Base-by-base conservation (phyloP, 2,113 vertebrate species). In the Dromaius novaehollandiae region DNA sequence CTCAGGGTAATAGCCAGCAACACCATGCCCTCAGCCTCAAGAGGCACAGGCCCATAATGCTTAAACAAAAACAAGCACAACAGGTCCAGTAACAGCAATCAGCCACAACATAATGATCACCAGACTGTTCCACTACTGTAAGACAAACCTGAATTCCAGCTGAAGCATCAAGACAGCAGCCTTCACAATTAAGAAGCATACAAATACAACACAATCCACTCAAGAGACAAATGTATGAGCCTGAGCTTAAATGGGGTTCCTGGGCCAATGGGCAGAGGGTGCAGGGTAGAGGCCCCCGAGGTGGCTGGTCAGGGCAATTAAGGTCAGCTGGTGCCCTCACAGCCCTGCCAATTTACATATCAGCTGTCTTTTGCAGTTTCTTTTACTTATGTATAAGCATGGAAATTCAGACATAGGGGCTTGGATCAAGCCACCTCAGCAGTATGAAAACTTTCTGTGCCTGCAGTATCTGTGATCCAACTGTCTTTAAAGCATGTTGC, bases 171-270 rank as follows among this genome's bases (percentile, higher is more conserved):
- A 18, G 5, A 55, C 11, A 55, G 7, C 2, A 36, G 22, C 5
- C 11, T 38, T 30, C 5, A 22, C 4, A 3, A 24, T 13, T 5
- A 61, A 4, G 28, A 51, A 17, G 6, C 3, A 42, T 18, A 2
- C 1, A 38, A 13, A 18, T 0, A 4, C 21, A 50, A 9, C 26
- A 51, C 0, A 25, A 6, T 18, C 6, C 13, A 8, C 32, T 16
- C 44, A 46, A 42, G 44, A 9, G 0, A 0, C 3, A 7, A 13
- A 0, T 2, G 0, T 6, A 32, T 21, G 7, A 68, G n/a, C 48
- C 36, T 1, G 1, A 60, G 58, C 65, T 73, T 66, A 70, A 73
- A 58, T 16, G 36, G 53, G 42, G 13, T 42, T 53, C 30, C 53
- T n/a, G 61, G 58, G 26, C 25, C 51, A 40, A 24, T 1, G 40